A percentile compares a stretch with the other conserved stretches of the same genome.
These are phyloP conservation scores for Sarcophaga variegata DNA, from an alignment of 2,888 invertebrate species.

Conservation along the genomic window DNA sequence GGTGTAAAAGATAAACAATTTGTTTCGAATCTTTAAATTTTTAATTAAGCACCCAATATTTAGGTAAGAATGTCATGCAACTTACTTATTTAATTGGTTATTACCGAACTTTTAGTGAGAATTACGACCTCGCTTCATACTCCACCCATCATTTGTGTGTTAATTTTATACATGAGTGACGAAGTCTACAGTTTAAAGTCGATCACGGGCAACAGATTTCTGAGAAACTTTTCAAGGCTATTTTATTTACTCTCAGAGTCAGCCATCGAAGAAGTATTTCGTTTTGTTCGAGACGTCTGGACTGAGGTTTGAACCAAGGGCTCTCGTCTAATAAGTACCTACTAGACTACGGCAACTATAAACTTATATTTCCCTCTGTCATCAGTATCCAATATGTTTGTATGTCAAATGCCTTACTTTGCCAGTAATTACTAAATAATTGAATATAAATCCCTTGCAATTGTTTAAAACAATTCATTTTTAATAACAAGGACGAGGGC, in stretches of 20 bases:
- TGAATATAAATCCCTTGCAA: too few relatives aligned
- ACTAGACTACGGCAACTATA: not conserved
- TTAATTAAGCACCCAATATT: too few relatives aligned
- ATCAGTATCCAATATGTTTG: too few relatives aligned
- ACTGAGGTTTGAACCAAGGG: not conserved
- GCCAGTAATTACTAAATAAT: too few relatives aligned
- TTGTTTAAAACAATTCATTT: too few relatives aligned
- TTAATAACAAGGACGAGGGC: too few relatives aligned
- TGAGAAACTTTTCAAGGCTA: too few relatives aligned
- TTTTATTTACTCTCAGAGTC: not conserved
- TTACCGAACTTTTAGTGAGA: not conserved
- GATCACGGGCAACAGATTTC: not conserved
- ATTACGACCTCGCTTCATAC: not conserved
- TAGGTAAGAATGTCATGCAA: too few relatives aligned
- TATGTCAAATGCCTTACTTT: fast-evolving
- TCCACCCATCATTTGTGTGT: not conserved
- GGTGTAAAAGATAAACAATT: too few relatives aligned
- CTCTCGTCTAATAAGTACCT: not conserved
- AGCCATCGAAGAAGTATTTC: not conserved
- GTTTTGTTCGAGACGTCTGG: not conserved
- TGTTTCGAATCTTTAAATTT: too few relatives aligned
- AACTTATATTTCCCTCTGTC: too few relatives aligned
- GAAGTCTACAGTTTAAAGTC: not conserved
- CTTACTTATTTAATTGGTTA: not conserved
- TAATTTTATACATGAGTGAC: not conserved